A percentile compares a stretch with the other conserved stretches of the same genome.
Conservation (phyloP, 2,888 invertebrate genomes). For the Cheilosia scutellata region DNA sequence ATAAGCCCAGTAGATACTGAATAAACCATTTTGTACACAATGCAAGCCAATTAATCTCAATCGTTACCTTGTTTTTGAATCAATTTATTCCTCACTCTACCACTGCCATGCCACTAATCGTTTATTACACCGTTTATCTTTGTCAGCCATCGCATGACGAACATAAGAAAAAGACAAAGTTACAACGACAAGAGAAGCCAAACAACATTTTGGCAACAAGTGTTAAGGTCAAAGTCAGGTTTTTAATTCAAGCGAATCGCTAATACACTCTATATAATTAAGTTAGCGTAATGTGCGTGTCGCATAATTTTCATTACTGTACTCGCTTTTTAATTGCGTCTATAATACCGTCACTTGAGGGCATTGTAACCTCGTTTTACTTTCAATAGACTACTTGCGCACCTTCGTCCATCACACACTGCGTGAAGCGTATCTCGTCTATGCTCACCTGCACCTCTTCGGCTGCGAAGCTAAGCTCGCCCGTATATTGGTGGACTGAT, state of each 20-base stretch:
- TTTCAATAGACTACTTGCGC: slow-evolving; percentile 44
- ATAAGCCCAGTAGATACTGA: no score
- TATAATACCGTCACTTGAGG: slow-evolving; percentile 42
- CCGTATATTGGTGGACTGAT: slow-evolving; percentile 17
- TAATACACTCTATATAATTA: slow-evolving; percentile 6
- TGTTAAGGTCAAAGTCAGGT: slow-evolving; percentile 65
- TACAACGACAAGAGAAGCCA: slow-evolving; percentile 23
- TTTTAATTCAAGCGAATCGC: slow-evolving; percentile 25
- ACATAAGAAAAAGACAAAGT: slow-evolving; percentile 9
- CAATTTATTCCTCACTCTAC: not conserved
- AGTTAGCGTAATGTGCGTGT: slow-evolving; percentile 40
- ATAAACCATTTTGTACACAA: no score
- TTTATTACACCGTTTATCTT: not conserved
- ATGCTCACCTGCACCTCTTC: slow-evolving; percentile 1
- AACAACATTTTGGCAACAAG: slow-evolving; percentile 48
- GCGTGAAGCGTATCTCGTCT: not conserved
- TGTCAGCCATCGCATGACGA: not conserved
- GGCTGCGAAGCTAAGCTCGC: not conserved
- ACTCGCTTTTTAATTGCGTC: slow-evolving; percentile 35
- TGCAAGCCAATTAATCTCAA: not conserved
- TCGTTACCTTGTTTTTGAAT: not conserved
- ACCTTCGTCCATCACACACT: not conserved
- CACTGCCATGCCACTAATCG: not conserved
- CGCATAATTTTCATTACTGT: slow-evolving; percentile 26
- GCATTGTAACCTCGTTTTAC: slow-evolving; percentile 60